These are phyloP conservation scores for Tipula helvola DNA, from an alignment of 2,888 invertebrate genomes.

Conservation along the genomic window DNA sequence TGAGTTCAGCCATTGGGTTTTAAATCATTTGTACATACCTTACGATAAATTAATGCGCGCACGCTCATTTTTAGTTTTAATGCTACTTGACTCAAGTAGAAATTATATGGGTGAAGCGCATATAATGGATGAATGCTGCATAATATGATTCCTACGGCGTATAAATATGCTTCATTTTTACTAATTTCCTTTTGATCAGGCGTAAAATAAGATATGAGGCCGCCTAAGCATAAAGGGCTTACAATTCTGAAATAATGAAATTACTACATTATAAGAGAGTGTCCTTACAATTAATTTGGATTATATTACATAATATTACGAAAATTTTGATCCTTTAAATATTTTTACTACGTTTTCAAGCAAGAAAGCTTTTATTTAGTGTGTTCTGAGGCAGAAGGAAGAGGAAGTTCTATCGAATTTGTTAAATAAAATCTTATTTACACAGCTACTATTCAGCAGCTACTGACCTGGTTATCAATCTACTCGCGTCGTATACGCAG, in stretches of 20 bases:
- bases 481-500: too few species aligned
- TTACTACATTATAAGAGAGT: too few species aligned
- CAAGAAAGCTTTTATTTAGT: too few species aligned
- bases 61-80: slow-evolving; percentile 57
- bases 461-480: too few species aligned
- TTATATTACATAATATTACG: too few species aligned
- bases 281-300: too few species aligned
- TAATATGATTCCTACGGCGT: slow-evolving; percentile 51
- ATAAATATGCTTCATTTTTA: slow-evolving; percentile 48
- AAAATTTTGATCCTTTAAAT: too few species aligned
- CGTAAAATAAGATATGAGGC: slow-evolving; percentile 50
- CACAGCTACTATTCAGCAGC: too few species aligned
- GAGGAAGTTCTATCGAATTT: too few species aligned
- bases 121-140: slow-evolving; percentile 42
- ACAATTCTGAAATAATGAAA: slow-evolving; percentile 37
- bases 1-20: not conserved
- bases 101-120: slow-evolving; percentile 60
- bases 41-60: slow-evolving; percentile 5
- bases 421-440: too few species aligned
- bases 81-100: slow-evolving; percentile 53
- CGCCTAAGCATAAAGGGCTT: slow-evolving; percentile 51
- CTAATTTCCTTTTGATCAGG: slow-evolving; percentile 39
- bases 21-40: not conserved
- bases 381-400: too few species aligned
- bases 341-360: too few species aligned